Evolutionary conservation across 2,888 invertebrate species (phyloP).

Genomic region (Chesias legatella): DNA sequence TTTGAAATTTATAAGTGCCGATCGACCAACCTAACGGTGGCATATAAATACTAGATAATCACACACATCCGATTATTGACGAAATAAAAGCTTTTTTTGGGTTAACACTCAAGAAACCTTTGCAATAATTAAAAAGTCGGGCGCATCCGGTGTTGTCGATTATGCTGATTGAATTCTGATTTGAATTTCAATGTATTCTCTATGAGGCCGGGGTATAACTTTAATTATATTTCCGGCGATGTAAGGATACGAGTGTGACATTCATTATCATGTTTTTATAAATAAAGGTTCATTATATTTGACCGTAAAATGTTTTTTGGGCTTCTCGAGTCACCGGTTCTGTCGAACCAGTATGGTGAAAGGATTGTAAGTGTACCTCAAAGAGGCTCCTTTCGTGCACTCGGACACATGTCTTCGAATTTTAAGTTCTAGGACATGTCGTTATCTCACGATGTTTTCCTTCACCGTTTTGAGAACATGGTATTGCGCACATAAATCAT

Average conservation of each 20-base stretch:
- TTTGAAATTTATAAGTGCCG: constrained; percentile 33
- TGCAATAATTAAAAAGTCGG: constrained; percentile 69
- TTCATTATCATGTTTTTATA: constrained; percentile 54
- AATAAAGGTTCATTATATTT: constrained; percentile 30
- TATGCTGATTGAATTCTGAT: constrained; percentile 67
- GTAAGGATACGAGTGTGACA: constrained; percentile 52
- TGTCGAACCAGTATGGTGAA: too few relatives aligned
- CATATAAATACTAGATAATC: constrained; percentile 38
- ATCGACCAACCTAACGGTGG: constrained; percentile 31
- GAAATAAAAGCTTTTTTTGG: constrained; percentile 50
- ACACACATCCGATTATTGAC: constrained; percentile 38
- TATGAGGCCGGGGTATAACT: constrained; percentile 55
- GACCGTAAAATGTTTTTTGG: constrained; percentile 1
- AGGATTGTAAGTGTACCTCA: too few relatives aligned
- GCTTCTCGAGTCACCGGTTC: too few relatives aligned
- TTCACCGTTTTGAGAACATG: too few relatives aligned
- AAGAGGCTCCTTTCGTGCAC: too few relatives aligned
- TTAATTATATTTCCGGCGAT: constrained; percentile 59
- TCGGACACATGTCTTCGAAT: too few relatives aligned
- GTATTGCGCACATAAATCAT: too few relatives aligned
- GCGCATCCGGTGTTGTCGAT: constrained; percentile 63
- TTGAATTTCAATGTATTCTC: constrained; percentile 66
- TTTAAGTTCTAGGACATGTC: too few relatives aligned
- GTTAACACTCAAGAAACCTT: constrained; percentile 56
- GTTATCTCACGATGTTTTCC: too few relatives aligned